Conservation (phyloP, 37 sponge, comb jelly and placozoan species). For the Hexactinellida sp. region DNA sequence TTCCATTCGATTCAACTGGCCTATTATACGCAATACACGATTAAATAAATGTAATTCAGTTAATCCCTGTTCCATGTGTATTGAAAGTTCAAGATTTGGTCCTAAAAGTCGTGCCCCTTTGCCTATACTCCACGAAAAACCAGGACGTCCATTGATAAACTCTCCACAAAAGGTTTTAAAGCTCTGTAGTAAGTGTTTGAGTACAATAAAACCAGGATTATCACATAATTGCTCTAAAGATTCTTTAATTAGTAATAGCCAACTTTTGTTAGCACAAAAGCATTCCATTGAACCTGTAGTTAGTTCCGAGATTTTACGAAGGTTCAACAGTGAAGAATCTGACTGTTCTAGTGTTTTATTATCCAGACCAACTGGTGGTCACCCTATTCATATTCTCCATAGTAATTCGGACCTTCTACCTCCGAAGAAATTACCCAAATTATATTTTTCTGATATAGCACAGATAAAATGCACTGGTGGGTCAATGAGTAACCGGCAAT, state of each 20-base stretch:
- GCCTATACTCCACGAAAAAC: background rate
- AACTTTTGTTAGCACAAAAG: background rate
- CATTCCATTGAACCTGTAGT: background rate
- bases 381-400: no score
- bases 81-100: conserved; percentile 15
- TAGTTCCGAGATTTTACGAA: no score
- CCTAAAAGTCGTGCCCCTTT: background rate
- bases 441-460: background rate
- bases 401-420: no score
- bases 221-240: background rate
- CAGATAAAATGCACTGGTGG: background rate
- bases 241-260: background rate
- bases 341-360: background rate
- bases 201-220: background rate
- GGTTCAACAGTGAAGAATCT: no score
- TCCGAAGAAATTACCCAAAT: background rate
- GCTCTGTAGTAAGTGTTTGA: background rate
- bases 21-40: background rate
- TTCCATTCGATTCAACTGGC: background rate
- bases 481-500: background rate
- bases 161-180: background rate
- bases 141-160: background rate
- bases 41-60: background rate
- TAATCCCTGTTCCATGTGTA: background rate
- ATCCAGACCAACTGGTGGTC: background rate